Conservation (phyloP, 2,797 vertebrate genomes). For the Peromyscus eremicus region DNA sequence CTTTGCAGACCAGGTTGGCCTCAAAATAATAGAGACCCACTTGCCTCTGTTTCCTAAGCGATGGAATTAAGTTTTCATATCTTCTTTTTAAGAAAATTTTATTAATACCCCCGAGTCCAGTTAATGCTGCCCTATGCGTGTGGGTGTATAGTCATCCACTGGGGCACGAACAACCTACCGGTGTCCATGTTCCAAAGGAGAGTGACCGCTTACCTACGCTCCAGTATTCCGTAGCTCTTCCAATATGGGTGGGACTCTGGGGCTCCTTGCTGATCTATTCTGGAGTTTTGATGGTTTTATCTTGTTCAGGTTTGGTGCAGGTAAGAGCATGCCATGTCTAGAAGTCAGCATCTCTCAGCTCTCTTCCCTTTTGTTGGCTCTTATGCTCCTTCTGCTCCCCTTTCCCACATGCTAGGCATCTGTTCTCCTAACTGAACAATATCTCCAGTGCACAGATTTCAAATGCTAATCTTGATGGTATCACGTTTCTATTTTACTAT, state of each 20-base stretch:
- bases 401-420: not conserved
- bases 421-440: not conserved
- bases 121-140: not conserved
- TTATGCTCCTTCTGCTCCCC: too few relatives aligned
- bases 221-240: not conserved
- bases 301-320: not conserved
- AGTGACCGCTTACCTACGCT: not conserved
- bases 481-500: not conserved
- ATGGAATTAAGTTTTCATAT: not conserved
- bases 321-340: not conserved
- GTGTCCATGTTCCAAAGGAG: not conserved
- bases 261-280: not conserved
- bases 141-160: not conserved
- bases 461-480: not conserved
- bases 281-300: not conserved
- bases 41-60: not conserved
- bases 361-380: not conserved
- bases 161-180: not conserved
- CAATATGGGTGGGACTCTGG: not conserved
- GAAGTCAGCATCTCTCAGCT: not conserved
- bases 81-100: not conserved
- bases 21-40: not conserved
- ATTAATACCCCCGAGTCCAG: not conserved
- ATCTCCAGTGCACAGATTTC: not conserved
- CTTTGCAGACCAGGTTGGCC: not conserved